Conservation (phyloP, 2,113 vertebrate genomes). For the Leptobrachium leishanense region DNA sequence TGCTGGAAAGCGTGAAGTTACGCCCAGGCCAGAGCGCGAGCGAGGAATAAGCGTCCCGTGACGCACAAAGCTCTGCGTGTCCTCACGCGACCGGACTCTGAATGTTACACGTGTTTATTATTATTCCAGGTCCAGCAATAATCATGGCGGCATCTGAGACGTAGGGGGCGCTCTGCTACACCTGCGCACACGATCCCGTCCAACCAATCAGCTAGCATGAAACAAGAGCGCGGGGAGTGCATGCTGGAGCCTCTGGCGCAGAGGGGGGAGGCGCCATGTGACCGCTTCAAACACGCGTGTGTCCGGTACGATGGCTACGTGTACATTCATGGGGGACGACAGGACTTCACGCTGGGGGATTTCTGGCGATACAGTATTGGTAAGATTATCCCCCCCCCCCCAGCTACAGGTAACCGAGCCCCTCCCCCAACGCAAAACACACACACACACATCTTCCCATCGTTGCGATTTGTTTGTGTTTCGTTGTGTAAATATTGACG, state of each 20-base stretch:
- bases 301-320: conserved; percentile 64
- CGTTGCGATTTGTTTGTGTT: too few relatives aligned
- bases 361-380: conserved; percentile 82
- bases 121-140: background rate
- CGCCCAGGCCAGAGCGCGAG: too few relatives aligned
- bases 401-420: too few relatives aligned
- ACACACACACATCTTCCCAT: too few relatives aligned
- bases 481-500: too few relatives aligned
- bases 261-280: conserved; percentile 62
- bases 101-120: too few relatives aligned
- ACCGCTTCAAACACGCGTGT: conserved; percentile 80
- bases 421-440: too few relatives aligned
- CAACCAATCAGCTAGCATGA: conserved; percentile 47
- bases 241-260: conserved; percentile 70
- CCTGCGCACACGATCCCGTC: background rate
- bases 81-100: background rate
- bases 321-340: conserved; percentile 78
- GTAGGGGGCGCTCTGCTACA: background rate
- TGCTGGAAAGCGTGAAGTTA: too few relatives aligned
- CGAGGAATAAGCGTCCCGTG: too few relatives aligned
- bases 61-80: background rate
- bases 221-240: conserved; percentile 40
- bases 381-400: too few relatives aligned
- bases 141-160: background rate
- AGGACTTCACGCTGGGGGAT: conserved; percentile 66